phyloP scores from a whole-genome alignment of 2,113 vertebrate genomes.

The Neopipo cinnamomea region DNA sequence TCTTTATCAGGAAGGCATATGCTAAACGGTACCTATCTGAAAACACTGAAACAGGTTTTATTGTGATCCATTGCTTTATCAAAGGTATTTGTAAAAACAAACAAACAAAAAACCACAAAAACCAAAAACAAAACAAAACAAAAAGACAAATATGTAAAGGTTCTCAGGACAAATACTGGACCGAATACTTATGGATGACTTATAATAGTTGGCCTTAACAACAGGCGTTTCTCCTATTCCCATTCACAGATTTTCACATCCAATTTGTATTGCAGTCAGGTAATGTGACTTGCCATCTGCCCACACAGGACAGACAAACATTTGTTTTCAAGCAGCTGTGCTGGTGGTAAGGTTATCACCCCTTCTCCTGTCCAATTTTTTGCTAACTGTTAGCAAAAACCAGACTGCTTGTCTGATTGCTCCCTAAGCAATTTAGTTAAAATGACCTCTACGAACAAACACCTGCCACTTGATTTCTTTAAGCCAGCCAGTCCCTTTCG shows the following conservation, averaged over 20 bases:
- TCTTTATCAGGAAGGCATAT: not conserved
- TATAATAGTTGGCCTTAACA: not conserved
- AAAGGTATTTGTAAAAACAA: too few relatives aligned
- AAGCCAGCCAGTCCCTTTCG: not conserved
- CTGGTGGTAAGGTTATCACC: not conserved
- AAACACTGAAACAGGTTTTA: not conserved
- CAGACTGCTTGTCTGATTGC: not conserved
- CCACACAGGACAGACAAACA: not conserved
- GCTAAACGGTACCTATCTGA: not conserved
- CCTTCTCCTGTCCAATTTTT: not conserved
- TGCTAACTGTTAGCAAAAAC: not conserved
- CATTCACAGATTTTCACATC: not conserved
- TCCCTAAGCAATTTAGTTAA: not conserved
- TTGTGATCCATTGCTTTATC: not conserved
- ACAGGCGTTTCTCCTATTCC: not conserved
- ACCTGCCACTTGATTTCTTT: not conserved
- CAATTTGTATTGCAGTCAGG: not conserved
- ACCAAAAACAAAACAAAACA: not conserved
- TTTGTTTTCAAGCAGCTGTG: constrained; percentile 37
- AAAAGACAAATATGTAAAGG: not conserved
- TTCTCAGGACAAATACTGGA: not conserved
- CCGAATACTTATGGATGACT: not conserved
- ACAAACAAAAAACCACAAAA: too few relatives aligned
- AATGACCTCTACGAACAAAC: not conserved
- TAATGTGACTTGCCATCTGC: not conserved